These are phyloP conservation scores for Tetragonula carbonaria DNA, from an alignment of 2,888 invertebrate genomes.

Conservation along the genomic window DNA sequence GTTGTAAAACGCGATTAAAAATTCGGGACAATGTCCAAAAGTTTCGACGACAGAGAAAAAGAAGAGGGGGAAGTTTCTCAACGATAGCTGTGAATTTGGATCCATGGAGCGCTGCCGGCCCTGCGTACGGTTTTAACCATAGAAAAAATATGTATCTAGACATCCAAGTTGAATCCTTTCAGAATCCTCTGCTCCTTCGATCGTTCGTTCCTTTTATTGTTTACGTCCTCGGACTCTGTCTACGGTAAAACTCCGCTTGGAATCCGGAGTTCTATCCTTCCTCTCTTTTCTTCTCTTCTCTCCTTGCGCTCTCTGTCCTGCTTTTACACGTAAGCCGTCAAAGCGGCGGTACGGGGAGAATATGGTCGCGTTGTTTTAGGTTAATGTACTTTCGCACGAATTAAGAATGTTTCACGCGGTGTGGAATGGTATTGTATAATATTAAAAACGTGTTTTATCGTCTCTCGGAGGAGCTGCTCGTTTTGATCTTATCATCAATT, in stretches of 20 bases:
- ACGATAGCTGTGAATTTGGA: conserved; percentile 3
- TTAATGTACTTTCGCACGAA: conserved; percentile 54
- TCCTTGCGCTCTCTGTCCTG: conserved; percentile 1
- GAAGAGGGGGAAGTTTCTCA: background rate
- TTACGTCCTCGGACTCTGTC: conserved; percentile 61
- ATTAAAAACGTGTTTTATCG: conserved; percentile 17
- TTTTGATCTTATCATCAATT: conserved; percentile 26
- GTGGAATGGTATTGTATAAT: conserved; percentile 1
- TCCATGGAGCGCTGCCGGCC: conserved; percentile 18
- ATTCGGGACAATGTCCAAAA: background rate
- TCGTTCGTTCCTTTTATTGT: conserved; percentile 57
- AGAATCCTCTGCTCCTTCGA: conserved; percentile 24
- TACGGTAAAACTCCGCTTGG: conserved; percentile 35
- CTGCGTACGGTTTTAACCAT: conserved; percentile 2
- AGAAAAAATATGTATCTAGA: conserved; percentile 39
- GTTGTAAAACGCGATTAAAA: conserved; percentile 33
- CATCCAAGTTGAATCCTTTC: conserved; percentile 24
- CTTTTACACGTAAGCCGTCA: conserved; percentile 12
- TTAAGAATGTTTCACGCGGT: conserved; percentile 23
- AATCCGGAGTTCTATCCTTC: conserved; percentile 38
- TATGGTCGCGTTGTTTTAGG: conserved; percentile 51
- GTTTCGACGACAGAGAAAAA: background rate
- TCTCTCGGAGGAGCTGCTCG: background rate
- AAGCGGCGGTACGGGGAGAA: conserved; percentile 22
- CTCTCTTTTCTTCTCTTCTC: conserved; percentile 30